A percentile compares a stretch with the other conserved stretches of the same genome.
These are phyloP conservation scores for Oligia latruncula DNA, from an alignment of 2,888 invertebrate species.

Conservation along the genomic window DNA sequence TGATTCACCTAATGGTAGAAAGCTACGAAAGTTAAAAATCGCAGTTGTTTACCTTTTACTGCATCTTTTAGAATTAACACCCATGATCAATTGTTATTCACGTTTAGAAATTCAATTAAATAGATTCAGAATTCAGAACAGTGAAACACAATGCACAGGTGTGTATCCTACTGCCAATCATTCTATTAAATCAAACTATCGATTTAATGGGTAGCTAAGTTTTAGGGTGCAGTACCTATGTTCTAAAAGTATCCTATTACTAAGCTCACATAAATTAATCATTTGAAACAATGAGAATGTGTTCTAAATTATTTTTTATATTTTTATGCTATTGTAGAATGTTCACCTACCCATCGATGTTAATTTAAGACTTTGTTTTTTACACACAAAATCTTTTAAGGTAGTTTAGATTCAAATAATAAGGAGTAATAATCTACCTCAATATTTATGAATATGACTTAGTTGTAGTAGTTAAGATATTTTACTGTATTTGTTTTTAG, in stretches of 20 bases:
- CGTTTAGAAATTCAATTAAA: not conserved
- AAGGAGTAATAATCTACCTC: conserved; percentile 64
- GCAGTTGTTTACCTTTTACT: not conserved
- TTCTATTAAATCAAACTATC: not conserved
- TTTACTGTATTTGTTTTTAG: conserved; percentile 59
- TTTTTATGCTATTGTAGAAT: conserved; percentile 43
- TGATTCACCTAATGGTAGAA: not conserved
- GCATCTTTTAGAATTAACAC: not conserved
- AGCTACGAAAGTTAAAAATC: not conserved
- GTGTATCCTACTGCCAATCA: conserved; percentile 4
- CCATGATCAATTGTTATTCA: not conserved
- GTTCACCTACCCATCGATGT: conserved; percentile 49
- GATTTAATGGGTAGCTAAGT: not conserved
- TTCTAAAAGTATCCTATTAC: conserved; percentile 7
- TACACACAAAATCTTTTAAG: conserved; percentile 42
- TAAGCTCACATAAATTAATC: conserved; percentile 19
- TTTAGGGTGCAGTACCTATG: conserved; percentile 1
- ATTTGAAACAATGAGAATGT: conserved; percentile 19
- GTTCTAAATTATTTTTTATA: conserved; percentile 4
- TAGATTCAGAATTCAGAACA: not conserved
- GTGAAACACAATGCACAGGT: not conserved
- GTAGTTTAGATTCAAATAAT: conserved; percentile 47
- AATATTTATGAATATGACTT: conserved; percentile 61
- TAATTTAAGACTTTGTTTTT: conserved; percentile 52
- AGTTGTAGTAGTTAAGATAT: conserved; percentile 61